These are phyloP conservation scores for Rafetus swinhoei DNA, from an alignment of 2,113 vertebrate species.

Conservation along the genomic window DNA sequence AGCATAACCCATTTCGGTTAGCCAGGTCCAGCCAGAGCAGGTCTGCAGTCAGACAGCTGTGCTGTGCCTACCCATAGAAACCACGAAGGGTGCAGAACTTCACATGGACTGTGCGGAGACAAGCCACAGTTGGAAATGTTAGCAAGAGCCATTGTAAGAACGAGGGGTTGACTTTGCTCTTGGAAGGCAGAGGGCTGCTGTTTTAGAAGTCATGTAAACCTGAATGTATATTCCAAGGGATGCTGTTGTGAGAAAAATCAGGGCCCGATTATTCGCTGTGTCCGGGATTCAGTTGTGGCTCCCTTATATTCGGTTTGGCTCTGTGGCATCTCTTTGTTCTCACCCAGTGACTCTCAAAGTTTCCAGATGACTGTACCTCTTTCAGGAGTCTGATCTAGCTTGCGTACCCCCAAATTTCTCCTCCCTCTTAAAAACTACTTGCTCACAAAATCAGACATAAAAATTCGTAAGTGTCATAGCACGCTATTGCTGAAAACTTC, in stretches of 20 bases:
- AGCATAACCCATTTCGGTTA: background rate
- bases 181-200: accelerated
- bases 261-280: background rate
- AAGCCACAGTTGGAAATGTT: background rate
- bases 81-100: background rate
- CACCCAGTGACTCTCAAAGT: background rate
- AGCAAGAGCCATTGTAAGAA: background rate
- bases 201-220: background rate
- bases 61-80: background rate
- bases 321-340: accelerated
- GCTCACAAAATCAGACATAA: too few relatives aligned
- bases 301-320: background rate
- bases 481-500: too few relatives aligned
- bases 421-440: too few relatives aligned
- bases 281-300: background rate
- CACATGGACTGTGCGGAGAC: background rate
- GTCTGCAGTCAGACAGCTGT: background rate
- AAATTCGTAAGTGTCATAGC: too few relatives aligned
- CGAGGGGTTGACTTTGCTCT: background rate
- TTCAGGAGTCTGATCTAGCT: too few relatives aligned
- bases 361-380: too few relatives aligned
- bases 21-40: background rate
- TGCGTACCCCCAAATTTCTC: too few relatives aligned
- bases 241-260: background rate
- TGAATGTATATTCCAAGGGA: background rate